phyloP scores from a whole-genome alignment of 2,888 invertebrate genomes.

The Coelinius sp. region DNA sequence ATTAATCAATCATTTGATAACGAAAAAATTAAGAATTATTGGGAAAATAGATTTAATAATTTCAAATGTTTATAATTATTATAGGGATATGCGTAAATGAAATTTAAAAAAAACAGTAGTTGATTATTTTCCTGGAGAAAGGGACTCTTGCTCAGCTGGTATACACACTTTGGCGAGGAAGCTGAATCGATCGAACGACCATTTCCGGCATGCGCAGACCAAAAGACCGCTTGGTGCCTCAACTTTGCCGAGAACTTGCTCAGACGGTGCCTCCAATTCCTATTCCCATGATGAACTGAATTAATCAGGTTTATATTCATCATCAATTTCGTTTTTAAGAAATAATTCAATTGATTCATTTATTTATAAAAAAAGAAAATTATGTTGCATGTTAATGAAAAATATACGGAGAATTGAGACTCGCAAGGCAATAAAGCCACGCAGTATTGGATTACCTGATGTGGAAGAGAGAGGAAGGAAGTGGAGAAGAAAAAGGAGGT shows the following conservation, averaged over 20 bases:
- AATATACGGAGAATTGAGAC: not conserved
- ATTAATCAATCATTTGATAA: too few species aligned
- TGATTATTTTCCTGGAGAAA: slow-evolving; percentile 1
- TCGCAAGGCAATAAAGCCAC: not conserved
- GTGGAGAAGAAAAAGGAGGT: not conserved
- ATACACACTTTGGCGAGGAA: slow-evolving; percentile 42
- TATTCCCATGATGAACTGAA: not conserved
- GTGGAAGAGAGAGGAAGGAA: not conserved
- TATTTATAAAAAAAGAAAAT: not conserved
- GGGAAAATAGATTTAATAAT: too few species aligned
- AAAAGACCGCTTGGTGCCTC: not conserved
- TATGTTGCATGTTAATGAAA: not conserved
- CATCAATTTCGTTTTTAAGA: not conserved
- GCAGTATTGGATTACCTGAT: not conserved
- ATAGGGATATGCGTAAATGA: too few species aligned
- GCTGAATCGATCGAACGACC: slow-evolving; percentile 55
- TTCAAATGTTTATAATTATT: not conserved
- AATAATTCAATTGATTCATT: not conserved
- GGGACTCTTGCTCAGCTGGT: not conserved
- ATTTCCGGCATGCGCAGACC: slow-evolving; percentile 56
- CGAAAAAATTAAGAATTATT: too few species aligned
- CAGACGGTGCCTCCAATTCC: not conserved
- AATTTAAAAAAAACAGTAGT: slow-evolving; percentile 18
- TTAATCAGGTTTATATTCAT: not conserved
- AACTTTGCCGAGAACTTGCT: slow-evolving; percentile 1